Evolutionary conservation across 2,113 vertebrate genomes (phyloP), one percentile per base, ranked within the genome.

Genomic region (Tyrannus savana): DNA sequence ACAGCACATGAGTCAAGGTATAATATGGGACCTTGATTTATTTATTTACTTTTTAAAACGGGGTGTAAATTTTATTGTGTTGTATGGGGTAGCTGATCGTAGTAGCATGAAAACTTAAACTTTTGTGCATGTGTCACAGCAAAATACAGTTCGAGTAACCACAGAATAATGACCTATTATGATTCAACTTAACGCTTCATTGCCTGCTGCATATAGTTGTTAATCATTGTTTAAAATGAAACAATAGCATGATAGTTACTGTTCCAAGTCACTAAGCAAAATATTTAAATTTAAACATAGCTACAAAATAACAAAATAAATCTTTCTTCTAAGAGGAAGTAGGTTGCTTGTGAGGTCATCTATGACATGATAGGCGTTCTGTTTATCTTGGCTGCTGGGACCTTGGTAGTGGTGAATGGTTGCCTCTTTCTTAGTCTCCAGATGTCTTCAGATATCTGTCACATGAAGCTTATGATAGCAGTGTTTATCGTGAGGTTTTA

Each of bases 1-100:
- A 44, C 99, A 99, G 96, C 98, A 98, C 42, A 99, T 99, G 99
- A 99, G 99, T 91, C 99, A 99, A 98, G 99, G 99, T 99, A 97
- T 75, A 47, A 82, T 53, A 19, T 7, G 14, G 25, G 52, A 89
- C 42, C 31, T 86, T 55, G 22, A 14, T 62, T 41, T 42, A 21
- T 37, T 50, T 27, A 10, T 33, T 71, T 27, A 8, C 21, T 44
- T 39, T 62, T 56, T 25, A 3, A 42, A 37, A 30, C 8, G 25
- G 28, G 5, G 3, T 30, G 7, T 42, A 3, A 4, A 25, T 89
- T 93, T 69, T 35, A 3, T 85, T 50, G 24, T 73, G 15, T 78
- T 77, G 5, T 46, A n/a, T 62, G 24, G 12, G 27, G 35, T 44
- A 42, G 21, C 28, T 62, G 55, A 81, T 62, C 50, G 46, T 9